Evolutionary conservation across 2,888 invertebrate genomes (phyloP).

Genomic region (Notodonta ziczac): DNA sequence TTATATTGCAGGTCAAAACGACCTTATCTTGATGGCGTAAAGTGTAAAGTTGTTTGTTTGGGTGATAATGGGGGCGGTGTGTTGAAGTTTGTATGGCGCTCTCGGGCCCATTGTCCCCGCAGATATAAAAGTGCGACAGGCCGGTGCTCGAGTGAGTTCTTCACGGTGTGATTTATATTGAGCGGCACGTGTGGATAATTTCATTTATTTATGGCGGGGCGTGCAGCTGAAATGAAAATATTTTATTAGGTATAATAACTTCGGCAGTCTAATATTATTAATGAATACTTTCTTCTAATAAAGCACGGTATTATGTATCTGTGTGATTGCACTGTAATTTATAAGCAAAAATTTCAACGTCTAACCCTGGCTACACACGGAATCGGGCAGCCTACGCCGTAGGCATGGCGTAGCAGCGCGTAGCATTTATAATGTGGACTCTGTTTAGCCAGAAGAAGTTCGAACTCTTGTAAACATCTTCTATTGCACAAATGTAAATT

Average conservation of each 20-base stretch:
- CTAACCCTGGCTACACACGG: too few species aligned
- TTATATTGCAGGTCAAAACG: slow-evolving; percentile 38
- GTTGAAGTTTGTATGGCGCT: slow-evolving; percentile 46
- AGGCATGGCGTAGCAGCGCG: not conserved
- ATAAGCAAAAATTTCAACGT: too few species aligned
- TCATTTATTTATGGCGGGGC: slow-evolving; percentile 29
- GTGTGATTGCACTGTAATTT: too few species aligned
- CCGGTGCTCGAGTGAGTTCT: slow-evolving; percentile 56
- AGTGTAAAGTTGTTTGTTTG: slow-evolving; percentile 45
- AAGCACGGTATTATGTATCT: too few species aligned
- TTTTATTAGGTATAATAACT: not conserved
- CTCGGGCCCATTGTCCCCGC: slow-evolving; percentile 67
- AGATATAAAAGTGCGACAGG: slow-evolving; percentile 67
- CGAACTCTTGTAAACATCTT: too few species aligned
- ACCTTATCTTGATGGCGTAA: slow-evolving; percentile 43
- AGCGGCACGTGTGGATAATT: slow-evolving; percentile 36
- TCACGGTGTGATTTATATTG: slow-evolving; percentile 60
- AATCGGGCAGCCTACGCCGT: too few species aligned
- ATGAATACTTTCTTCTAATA: too few species aligned
- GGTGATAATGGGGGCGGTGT: slow-evolving; percentile 9
- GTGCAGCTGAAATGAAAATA: slow-evolving; percentile 12
- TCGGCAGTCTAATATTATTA: not conserved
- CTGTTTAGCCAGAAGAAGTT: too few species aligned
- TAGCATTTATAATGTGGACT: not conserved
- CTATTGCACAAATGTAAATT: too few species aligned